Base-by-base conservation (phyloP, 37 sponge, comb jelly and placozoan species). In the Amphimedon queenslandica region DNA sequence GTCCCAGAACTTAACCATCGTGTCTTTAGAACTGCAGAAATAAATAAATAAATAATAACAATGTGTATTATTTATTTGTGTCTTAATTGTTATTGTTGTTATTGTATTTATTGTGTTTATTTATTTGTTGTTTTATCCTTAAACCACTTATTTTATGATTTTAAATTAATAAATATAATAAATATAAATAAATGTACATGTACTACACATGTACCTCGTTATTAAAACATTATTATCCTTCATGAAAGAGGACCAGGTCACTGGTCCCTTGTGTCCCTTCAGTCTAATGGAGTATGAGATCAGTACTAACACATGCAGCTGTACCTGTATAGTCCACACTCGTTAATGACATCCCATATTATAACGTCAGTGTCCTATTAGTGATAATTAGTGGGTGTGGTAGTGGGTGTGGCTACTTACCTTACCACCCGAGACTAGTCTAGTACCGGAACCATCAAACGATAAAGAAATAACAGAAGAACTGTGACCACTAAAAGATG, bases 1-100 rank as follows among this genome's bases (percentile, higher is more conserved):
- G 69, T 93, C 95, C 97, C 97, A 96, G 5, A 96, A 55, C 71
- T 96, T 96, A 34, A 96, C 82, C 31, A 84, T 58, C 2, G 87
- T 83, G 71, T 96, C 97, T 63, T 90, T 93, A 5, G 97, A 93
- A 34, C 94, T 94, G 67, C 1, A 21, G n/a, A 51, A 18, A 30
- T 34, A 16, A 2, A 28, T 21, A 8, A 20, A 30, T 67, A 67
- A 16, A 21, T 61, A 8, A 16, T 24, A 61, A 8, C 10, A 6
- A 29, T 28, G 31, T 10, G 31, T 21, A 61, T n/a, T n/a, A n/a
- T n/a, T n/a, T n/a, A n/a, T n/a, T n/a, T n/a, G n/a, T n/a, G n/a
- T 20, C 29, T 64, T 64, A 24, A 21, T 30, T 29, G n/a, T n/a
- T n/a, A n/a, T n/a, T n/a, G n/a, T n/a, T n/a, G n/a, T n/a, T n/a